phyloP scores from a whole-genome alignment of 1,140 invertebrate genomes.

The Drosophila sproati region DNA sequence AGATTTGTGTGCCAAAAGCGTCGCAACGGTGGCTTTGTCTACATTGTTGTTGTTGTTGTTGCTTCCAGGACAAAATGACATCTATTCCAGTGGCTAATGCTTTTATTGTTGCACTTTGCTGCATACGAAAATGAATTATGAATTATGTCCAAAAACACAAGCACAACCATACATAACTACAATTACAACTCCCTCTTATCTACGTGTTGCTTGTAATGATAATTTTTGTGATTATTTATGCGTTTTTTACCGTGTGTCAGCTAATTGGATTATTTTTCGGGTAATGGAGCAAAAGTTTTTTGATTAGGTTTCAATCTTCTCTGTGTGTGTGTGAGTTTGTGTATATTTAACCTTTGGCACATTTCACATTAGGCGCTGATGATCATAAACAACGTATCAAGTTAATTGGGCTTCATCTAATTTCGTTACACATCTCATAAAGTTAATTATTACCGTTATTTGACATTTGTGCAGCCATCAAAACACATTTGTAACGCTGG shows the following conservation, averaged over 20 bases:
- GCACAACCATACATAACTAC: slow-evolving; percentile 5
- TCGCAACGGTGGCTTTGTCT: slow-evolving; percentile 33
- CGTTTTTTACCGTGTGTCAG: slow-evolving; percentile 33
- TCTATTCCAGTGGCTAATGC: slow-evolving; percentile 13
- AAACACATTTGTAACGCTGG: not conserved
- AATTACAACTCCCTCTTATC: slow-evolving; percentile 19
- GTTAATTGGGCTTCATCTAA: slow-evolving; percentile 62
- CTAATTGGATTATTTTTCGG: slow-evolving; percentile 48
- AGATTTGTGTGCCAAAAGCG: slow-evolving; percentile 74
- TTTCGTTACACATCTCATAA: slow-evolving; percentile 40
- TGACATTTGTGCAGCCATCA: slow-evolving; percentile 9
- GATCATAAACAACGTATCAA: slow-evolving; percentile 59
- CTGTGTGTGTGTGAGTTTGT: not conserved
- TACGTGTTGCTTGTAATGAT: slow-evolving; percentile 42
- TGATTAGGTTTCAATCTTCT: slow-evolving; percentile 54
- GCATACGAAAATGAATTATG: slow-evolving; percentile 40
- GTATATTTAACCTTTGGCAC: slow-evolving; percentile 33
- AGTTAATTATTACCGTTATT: slow-evolving; percentile 40
- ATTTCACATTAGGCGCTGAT: slow-evolving; percentile 15
- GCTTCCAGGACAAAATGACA: slow-evolving; percentile 37
- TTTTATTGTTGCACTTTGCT: slow-evolving; percentile 16
- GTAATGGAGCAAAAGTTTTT: slow-evolving; percentile 50
- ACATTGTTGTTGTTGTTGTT: slow-evolving; percentile 22
- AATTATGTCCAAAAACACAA: slow-evolving; percentile 34
- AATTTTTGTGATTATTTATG: slow-evolving; percentile 13